Evolutionary conservation across 2,888 invertebrate genomes (phyloP).

Genomic region (Shargacucullia verbasci): DNA sequence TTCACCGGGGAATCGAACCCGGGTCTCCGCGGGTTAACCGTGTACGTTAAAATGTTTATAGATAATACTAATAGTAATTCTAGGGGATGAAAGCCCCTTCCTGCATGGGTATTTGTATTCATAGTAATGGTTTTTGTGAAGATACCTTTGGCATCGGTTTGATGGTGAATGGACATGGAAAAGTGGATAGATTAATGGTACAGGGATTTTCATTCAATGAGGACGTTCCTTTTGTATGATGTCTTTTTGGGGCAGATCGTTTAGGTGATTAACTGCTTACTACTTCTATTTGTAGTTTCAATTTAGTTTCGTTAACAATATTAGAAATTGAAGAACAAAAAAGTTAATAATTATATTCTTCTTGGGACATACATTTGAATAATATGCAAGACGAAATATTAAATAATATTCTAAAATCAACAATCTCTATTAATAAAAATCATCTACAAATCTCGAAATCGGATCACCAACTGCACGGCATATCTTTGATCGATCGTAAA

Average conservation of each 20-base stretch:
- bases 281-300: slow-evolving; percentile 31
- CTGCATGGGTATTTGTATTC: slow-evolving; percentile 81
- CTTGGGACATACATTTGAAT: too few relatives aligned
- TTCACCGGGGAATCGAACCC: slow-evolving; percentile 77
- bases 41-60: slow-evolving; percentile 88
- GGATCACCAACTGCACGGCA: slow-evolving; percentile 24
- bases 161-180: slow-evolving; percentile 72
- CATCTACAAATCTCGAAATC: slow-evolving; percentile 19
- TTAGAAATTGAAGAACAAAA: too few relatives aligned
- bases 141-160: slow-evolving; percentile 70
- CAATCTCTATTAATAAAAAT: not conserved
- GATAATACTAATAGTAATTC: slow-evolving; percentile 87
- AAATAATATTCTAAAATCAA: not conserved
- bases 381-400: too few relatives aligned
- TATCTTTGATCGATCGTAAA: slow-evolving; percentile 52
- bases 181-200: slow-evolving; percentile 63
- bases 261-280: slow-evolving; percentile 55
- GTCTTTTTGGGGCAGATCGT: slow-evolving; percentile 56
- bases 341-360: too few relatives aligned
- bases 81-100: slow-evolving; percentile 71
- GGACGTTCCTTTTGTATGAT: slow-evolving; percentile 56
- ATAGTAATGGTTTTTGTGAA: slow-evolving; percentile 80
- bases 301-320: too few relatives aligned
- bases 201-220: slow-evolving; percentile 58
- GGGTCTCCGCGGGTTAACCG: slow-evolving; percentile 88